Evolutionary conservation across 2,797 vertebrate genomes (phyloP).

Genomic region (Meda fulgida): DNA sequence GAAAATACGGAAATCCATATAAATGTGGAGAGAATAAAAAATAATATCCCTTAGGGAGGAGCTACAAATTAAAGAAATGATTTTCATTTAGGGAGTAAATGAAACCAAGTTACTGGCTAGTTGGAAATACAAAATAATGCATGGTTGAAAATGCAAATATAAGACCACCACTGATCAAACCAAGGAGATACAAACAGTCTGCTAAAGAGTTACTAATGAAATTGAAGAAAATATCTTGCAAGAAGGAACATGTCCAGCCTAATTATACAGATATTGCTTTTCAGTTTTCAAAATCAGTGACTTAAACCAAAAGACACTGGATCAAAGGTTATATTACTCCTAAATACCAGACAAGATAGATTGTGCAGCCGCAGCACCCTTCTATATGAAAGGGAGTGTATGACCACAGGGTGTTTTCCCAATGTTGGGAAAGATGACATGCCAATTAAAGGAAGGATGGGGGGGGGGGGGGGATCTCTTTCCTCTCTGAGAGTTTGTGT

Average conservation of each 20-base stretch:
- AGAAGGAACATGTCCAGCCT: background rate
- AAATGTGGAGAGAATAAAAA: no score
- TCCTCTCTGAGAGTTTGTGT: constrained; percentile 29
- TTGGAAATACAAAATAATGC: background rate
- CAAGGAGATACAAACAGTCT: background rate
- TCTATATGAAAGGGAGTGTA: constrained; percentile 28
- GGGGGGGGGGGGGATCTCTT: constrained; percentile 40
- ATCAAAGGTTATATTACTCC: constrained; percentile 6
- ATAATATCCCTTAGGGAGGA: background rate
- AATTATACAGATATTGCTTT: background rate
- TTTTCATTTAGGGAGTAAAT: background rate
- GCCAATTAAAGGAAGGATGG: constrained; percentile 37
- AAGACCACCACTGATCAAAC: background rate
- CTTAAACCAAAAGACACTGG: constrained; percentile 13
- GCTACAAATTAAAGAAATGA: background rate
- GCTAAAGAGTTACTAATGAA: background rate
- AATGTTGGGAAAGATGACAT: constrained; percentile 23
- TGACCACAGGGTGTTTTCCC: constrained; percentile 48
- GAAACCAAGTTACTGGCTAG: background rate
- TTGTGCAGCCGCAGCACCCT: background rate
- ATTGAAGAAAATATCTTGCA: background rate
- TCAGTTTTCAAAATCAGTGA: background rate
- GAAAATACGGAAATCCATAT: no score
- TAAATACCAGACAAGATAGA: constrained; percentile 18
- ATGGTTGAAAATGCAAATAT: background rate